Conservation (phyloP, 2,888 invertebrate genomes). For the Lumbricus terrestris region DNA sequence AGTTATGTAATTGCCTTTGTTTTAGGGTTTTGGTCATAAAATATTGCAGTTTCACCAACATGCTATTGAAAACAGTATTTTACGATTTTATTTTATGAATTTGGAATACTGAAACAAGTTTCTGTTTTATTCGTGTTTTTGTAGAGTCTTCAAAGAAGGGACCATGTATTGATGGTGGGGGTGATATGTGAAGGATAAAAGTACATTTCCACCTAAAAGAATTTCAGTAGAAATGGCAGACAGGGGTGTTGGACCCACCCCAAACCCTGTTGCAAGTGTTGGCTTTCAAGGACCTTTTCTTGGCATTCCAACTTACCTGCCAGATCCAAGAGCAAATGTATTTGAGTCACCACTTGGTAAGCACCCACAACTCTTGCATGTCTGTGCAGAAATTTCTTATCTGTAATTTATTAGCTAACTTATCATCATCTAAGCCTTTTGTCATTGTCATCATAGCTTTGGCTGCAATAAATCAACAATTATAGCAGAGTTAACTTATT, state of each 20-base stretch:
- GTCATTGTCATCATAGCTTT: neutral
- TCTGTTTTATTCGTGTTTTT: neutral
- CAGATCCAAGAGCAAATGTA: slow-evolving; percentile 5
- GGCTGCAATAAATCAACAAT: neutral
- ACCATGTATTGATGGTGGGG: neutral
- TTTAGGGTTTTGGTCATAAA: neutral
- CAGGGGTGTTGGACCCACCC: neutral
- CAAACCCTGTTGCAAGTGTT: neutral
- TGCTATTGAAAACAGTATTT: neutral
- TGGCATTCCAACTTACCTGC: neutral
- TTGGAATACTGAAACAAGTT: neutral
- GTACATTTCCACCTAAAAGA: neutral
- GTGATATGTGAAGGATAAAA: neutral
- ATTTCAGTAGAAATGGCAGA: neutral
- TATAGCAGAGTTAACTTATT: neutral
- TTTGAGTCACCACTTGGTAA: slow-evolving; percentile 3
- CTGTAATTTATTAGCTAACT: neutral
- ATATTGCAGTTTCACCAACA: neutral
- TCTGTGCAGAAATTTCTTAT: no score
- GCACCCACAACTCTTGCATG: neutral
- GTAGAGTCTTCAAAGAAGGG: neutral
- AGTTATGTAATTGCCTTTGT: neutral
- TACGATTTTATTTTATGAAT: neutral
- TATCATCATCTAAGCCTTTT: neutral
- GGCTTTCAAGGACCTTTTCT: neutral